Evolutionary conservation across 1,140 invertebrate species (phyloP).

Genomic region (Stenopsyche tienmushanensis): DNA sequence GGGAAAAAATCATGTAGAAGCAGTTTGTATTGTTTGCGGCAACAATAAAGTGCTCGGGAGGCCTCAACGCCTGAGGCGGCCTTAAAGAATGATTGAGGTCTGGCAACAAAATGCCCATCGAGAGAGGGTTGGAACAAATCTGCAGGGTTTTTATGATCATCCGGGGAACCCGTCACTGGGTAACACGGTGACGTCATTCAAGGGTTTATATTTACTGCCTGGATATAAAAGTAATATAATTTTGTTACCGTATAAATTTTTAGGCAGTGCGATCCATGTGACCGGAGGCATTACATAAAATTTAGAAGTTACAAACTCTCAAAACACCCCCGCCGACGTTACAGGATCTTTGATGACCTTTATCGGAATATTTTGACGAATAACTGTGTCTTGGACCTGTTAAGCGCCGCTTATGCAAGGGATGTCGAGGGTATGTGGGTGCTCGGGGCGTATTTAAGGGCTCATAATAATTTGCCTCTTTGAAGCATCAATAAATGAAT

Average conservation of each 20-base stretch:
- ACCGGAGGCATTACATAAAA: neutral
- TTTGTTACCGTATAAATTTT: constrained; percentile 29
- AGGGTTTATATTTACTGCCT: constrained; percentile 30
- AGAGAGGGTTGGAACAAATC: constrained; percentile 22
- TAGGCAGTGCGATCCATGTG: constrained; percentile 7
- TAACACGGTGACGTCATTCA: constrained; percentile 27
- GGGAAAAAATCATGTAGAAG: too few species aligned
- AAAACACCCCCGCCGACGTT: too few species aligned
- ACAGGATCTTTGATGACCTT: too few species aligned
- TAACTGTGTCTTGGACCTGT: too few species aligned
- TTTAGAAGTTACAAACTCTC: neutral
- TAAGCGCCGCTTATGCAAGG: too few species aligned
- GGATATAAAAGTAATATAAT: constrained; percentile 37
- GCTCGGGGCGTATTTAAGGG: too few species aligned
- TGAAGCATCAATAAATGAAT: too few species aligned
- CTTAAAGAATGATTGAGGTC: constrained; percentile 18
- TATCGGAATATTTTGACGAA: too few species aligned
- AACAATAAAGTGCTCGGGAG: constrained; percentile 12
- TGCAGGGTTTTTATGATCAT: constrained; percentile 21
- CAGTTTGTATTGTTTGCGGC: constrained; percentile 9
- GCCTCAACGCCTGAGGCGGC: neutral
- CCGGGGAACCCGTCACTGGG: constrained; percentile 20
- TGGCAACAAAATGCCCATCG: constrained; percentile 1
- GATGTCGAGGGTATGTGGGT: neutral
- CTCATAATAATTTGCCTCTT: too few species aligned